phyloP scores from a whole-genome alignment of 2,888 invertebrate genomes.

The Leptopilina myrica region DNA sequence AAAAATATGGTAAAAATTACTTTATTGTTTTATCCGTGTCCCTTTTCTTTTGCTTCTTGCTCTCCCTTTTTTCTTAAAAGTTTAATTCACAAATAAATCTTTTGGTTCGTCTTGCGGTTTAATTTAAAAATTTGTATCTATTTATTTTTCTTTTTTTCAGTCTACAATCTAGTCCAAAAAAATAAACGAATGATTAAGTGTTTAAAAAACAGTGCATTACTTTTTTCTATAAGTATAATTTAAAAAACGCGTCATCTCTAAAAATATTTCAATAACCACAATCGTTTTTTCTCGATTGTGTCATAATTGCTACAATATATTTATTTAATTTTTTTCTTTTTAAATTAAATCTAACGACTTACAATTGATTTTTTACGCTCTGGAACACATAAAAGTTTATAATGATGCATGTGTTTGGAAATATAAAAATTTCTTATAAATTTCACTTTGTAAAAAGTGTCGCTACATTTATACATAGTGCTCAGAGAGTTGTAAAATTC shows the following conservation, averaged over 20 bases:
- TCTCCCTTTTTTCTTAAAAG: neutral
- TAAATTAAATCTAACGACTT: conserved; percentile 50
- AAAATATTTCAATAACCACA: conserved; percentile 51
- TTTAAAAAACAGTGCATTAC: too few species aligned
- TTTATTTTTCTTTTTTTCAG: conserved; percentile 42
- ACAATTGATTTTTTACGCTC: conserved; percentile 46
- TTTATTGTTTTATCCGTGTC: too few species aligned
- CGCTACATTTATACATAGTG: neutral
- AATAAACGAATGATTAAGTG: conserved; percentile 43
- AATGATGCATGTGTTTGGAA: conserved; percentile 54
- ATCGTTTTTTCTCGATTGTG: conserved; percentile 36
- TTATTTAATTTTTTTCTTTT: conserved; percentile 45
- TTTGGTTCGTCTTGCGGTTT: too few species aligned
- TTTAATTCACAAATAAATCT: too few species aligned
- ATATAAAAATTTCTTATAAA: conserved; percentile 48
- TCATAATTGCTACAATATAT: neutral
- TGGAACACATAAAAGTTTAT: conserved; percentile 52
- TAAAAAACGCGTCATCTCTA: conserved; percentile 53
- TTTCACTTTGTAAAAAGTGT: neutral
- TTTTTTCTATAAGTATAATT: conserved; percentile 60
- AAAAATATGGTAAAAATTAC: too few species aligned
- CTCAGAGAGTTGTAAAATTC: neutral
- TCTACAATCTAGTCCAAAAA: conserved; percentile 65
- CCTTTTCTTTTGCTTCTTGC: conserved; percentile 22
- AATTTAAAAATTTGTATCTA: too few species aligned